These are phyloP conservation scores for Plebejus anna DNA, from an alignment of 2,888 invertebrate genomes.

Conservation along the genomic window DNA sequence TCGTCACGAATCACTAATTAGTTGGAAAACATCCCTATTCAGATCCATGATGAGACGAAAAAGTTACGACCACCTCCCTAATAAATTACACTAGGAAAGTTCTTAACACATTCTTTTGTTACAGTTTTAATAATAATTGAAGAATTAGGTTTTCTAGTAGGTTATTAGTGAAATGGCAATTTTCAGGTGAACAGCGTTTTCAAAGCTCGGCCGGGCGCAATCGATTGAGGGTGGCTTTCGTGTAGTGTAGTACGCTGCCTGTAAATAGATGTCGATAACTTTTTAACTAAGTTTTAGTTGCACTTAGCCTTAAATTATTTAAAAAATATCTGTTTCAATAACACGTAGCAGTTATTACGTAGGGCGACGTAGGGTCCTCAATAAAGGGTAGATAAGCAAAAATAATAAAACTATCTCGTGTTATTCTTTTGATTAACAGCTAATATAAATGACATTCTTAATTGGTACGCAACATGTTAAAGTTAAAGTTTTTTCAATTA, in stretches of 20 bases:
- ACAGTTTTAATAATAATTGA: background rate
- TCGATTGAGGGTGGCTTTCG: conserved; percentile 64
- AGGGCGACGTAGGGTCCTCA: too few relatives aligned
- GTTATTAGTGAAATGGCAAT: background rate
- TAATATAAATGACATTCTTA: too few relatives aligned
- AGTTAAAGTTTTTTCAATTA: too few relatives aligned
- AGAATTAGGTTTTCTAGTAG: background rate
- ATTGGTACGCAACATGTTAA: too few relatives aligned
- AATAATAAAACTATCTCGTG: too few relatives aligned
- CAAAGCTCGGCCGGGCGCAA: conserved; percentile 62
- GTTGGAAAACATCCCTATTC: background rate
- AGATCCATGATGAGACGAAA: background rate
- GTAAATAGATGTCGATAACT: conserved; percentile 32
- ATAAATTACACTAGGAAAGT: background rate
- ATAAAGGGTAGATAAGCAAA: too few relatives aligned
- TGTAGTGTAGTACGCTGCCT: conserved; percentile 45
- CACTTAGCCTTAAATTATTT: too few relatives aligned
- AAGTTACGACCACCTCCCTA: background rate
- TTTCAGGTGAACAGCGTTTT: conserved; percentile 32
- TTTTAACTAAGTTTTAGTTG: too few relatives aligned
- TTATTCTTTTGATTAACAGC: too few relatives aligned
- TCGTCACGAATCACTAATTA: conserved; percentile 4
- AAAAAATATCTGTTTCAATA: too few relatives aligned
- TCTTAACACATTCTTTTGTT: background rate
- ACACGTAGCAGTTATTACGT: too few relatives aligned